phyloP scores from a whole-genome alignment of 2,797 vertebrate genomes.

The Fratercula arctica region DNA sequence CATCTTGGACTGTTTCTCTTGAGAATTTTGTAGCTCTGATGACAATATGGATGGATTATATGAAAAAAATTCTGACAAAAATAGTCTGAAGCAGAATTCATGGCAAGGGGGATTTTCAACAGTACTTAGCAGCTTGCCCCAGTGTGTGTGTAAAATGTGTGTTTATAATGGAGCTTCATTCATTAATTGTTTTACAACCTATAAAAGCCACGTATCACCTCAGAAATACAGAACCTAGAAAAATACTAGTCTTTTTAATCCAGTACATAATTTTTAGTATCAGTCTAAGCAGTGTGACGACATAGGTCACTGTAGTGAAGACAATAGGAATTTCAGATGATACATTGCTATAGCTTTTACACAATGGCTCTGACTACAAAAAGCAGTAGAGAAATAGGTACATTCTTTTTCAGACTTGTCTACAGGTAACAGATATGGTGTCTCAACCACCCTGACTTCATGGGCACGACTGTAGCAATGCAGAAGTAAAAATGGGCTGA shows the following conservation, averaged over 20 bases:
- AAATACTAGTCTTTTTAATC: not conserved
- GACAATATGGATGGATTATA: not conserved
- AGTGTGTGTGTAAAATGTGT: not conserved
- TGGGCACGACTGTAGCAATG: not conserved
- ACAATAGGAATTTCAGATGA: not conserved
- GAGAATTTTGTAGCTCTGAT: not conserved
- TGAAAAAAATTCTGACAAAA: not conserved
- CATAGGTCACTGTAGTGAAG: not conserved
- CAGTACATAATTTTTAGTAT: not conserved
- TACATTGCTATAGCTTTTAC: not conserved
- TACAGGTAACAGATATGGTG: not conserved
- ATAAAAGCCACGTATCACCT: not conserved
- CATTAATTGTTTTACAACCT: not conserved
- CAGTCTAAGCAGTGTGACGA: not conserved
- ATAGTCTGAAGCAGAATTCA: not conserved
- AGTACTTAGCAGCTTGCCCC: not conserved
- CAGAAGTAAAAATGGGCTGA: not conserved
- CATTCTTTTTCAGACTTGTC: not conserved
- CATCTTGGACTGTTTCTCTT: not conserved
- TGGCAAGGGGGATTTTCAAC: not conserved
- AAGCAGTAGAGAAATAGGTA: not conserved
- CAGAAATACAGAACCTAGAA: not conserved
- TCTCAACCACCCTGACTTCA: not conserved
- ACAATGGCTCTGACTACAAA: not conserved
- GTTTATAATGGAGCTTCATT: not conserved